Evolutionary conservation across 2,797 vertebrate species (phyloP), one percentile per base, ranked within the genome.

Genomic region (Alauda arvensis): DNA sequence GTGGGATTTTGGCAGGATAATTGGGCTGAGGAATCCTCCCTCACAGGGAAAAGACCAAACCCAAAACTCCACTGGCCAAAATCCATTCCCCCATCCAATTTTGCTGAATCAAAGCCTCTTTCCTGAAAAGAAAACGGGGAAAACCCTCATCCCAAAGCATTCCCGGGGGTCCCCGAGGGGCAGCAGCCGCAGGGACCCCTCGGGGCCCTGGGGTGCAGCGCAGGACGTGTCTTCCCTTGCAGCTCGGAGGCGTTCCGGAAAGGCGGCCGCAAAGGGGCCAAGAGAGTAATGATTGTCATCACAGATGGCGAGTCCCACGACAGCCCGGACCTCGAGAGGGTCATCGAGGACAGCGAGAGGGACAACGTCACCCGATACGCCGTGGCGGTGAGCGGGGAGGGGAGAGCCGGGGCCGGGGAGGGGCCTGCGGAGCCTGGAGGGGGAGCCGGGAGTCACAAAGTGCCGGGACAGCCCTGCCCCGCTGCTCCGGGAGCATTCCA

Each of bases 271-370:
- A 98, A 98, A 83, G 99, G 99, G 14, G 99, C 99, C 83, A 99
- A 99, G 97, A 98, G 99, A 94, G 99, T 99, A 89, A 99, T 99
- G 99, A 99, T 99, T 7, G 99, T 99, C 88, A 99, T 99, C 95
- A 99, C 99, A 10, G 99, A 99, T 6, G 99, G 99, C 77, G 99
- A 99, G 90, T 99, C 99, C 19, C 99, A 99, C 10, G 99, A 99
- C 97, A 99, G 98, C 82, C 96, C 97, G 0, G 98, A 99, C 94
- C 98, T 99, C 86, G 97, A 99, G 94, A 98, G 97, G 91, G 99
- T 98, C 94, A 99, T 99, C 7, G 98, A 98, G 94, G 98, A 98
- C 91, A 98, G 99, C 6, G 99, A 99, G 96, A 98, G 93, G 85
- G 99, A 99, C 42, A 99, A 98, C 6, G 98, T 99, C 96, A 99